Conservation (phyloP, 2,888 invertebrate genomes). For the Heteromyza rotundicornis region DNA sequence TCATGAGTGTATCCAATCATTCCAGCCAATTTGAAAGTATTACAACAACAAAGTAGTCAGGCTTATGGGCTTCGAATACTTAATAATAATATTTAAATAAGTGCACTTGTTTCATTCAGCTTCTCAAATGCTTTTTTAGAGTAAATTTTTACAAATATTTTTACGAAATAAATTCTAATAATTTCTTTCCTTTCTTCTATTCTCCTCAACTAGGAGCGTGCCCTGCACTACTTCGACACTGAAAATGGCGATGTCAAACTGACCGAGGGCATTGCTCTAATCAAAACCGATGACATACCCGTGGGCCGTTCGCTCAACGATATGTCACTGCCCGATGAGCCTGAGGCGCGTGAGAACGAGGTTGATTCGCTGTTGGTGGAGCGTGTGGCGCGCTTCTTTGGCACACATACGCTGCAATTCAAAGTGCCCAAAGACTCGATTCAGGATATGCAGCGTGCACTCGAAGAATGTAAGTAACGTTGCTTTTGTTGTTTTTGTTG, state of each 20-base stretch:
- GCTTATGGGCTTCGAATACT: too few species aligned
- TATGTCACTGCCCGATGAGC: constrained; percentile 74
- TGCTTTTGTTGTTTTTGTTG: too few species aligned
- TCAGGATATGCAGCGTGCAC: constrained; percentile 76
- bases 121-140: too few species aligned
- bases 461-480: constrained; percentile 76
- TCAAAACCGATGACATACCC: constrained; percentile 67
- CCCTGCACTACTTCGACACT: constrained; percentile 73
- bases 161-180: too few species aligned
- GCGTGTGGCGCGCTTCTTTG: constrained; percentile 76
- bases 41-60: too few species aligned
- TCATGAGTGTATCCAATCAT: too few species aligned
- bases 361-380: constrained; percentile 77
- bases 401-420: constrained; percentile 80
- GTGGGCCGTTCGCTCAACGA: constrained; percentile 68
- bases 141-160: too few species aligned
- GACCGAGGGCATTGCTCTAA: constrained; percentile 69
- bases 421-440: constrained; percentile 78
- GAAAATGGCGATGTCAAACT: constrained; percentile 68
- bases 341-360: constrained; percentile 74
- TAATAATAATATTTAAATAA: too few species aligned
- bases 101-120: too few species aligned
- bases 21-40: too few species aligned
- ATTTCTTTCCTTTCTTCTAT: too few species aligned
- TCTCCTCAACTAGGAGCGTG: constrained; percentile 67